Evolutionary conservation across 2,113 vertebrate genomes (phyloP), one percentile per base, ranked within the genome.

Genomic region (Abramis brama): DNA sequence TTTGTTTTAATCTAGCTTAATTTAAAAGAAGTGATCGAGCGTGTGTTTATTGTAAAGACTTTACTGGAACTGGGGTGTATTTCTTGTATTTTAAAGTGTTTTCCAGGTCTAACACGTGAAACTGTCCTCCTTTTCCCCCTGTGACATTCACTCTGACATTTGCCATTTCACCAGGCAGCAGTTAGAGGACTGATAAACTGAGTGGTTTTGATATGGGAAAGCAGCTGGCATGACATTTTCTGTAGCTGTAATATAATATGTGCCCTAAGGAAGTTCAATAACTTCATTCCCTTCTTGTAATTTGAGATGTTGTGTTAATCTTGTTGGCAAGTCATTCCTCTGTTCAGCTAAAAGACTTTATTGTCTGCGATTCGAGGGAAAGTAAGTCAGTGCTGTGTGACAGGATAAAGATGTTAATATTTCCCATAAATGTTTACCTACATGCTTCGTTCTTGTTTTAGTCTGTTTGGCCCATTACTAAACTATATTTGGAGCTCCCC

Each of bases 141-240:
- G 43, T 75, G 39, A 75, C 43, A 75, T 47, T 73, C 3, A 73
- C 21, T 43, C 36, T 47, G 71, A 75, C 71, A 75, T 75, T 75
- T 75, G 39, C 43, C 71, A 75, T 75, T 25, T 47, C n/a, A n/a
- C 71, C 5, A 47, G 47, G 43, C 9, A 47, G n/a, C 43, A 47
- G 47, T 75, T 43, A 47, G 12, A 47, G 43, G 23, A 45, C 39
- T 15, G 23, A 74, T 74, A 74, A 77, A 77, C 74, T 30, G 25
- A 76, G 74, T 52, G 52, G 30, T 77, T 77, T 55, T 77, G 47
- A 77, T 30, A 33, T 55, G 45, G 45, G 7, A 33, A 77, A 55
- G 75, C 75, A 77, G 47, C 75, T 33, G 74, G n/a, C 74, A 19
- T 19, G 23, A 47, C n/a, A 55, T 77, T 55, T 77, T 55, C 25